phyloP scores from a whole-genome alignment of 1,140 invertebrate genomes.

The Papilio polytes region DNA sequence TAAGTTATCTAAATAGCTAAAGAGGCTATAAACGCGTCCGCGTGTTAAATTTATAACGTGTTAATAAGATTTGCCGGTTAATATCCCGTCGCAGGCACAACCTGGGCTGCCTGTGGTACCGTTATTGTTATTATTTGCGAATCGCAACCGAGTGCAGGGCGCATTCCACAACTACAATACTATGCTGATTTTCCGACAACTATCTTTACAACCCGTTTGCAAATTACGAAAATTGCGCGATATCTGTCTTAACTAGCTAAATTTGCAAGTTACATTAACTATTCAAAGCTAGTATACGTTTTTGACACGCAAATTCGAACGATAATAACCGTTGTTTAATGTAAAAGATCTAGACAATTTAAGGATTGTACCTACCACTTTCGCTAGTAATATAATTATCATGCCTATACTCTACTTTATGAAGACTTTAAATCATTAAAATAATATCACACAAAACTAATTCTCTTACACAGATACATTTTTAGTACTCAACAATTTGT shows the following conservation, averaged over 20 bases:
- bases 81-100: constrained; percentile 9
- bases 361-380: background rate
- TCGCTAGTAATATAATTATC: background rate
- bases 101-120: background rate
- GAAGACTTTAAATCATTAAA: no score
- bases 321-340: background rate
- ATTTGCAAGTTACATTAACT: background rate
- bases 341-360: background rate
- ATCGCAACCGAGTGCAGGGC: constrained; percentile 1
- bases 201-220: constrained; percentile 16
- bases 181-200: constrained; percentile 29
- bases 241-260: background rate
- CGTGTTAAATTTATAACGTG: constrained; percentile 39
- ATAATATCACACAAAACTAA: background rate
- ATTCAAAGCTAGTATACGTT: background rate
- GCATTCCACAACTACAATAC: constrained; percentile 16
- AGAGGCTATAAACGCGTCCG: constrained; percentile 38
- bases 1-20: constrained; percentile 34
- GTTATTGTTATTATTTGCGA: constrained; percentile 37
- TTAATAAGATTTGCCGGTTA: constrained; percentile 33
- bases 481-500: constrained; percentile 23
- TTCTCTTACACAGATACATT: background rate
- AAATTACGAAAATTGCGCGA: constrained; percentile 34
- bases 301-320: background rate
- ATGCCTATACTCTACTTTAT: background rate